A percentile compares a stretch with the other conserved stretches of the same genome.
These are phyloP conservation scores for Liodrosophila aerea DNA, from an alignment of 2,888 invertebrate species.

Conservation along the genomic window DNA sequence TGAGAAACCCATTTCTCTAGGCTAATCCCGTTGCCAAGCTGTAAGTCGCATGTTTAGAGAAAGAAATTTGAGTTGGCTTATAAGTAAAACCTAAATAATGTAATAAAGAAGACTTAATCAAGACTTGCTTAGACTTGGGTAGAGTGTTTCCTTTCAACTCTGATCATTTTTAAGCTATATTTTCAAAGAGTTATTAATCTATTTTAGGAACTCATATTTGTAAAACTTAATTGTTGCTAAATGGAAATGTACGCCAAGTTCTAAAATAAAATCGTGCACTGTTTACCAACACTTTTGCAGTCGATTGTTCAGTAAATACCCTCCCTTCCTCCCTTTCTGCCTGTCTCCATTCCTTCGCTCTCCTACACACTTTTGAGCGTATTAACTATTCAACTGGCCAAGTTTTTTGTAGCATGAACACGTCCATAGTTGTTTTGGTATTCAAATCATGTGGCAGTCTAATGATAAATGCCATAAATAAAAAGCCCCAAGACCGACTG, in stretches of 20 bases:
- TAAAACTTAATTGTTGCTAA: too few relatives aligned
- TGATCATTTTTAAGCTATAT: too few relatives aligned
- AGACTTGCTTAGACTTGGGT: too few relatives aligned
- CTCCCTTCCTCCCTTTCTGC: background rate
- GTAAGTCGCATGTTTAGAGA: background rate
- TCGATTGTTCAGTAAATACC: constrained; percentile 1
- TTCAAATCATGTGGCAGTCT: constrained; percentile 61
- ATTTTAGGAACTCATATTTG: too few relatives aligned
- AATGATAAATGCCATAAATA: constrained; percentile 59
- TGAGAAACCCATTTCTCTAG: constrained; percentile 12
- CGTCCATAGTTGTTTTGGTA: constrained; percentile 45
- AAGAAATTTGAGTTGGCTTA: too few relatives aligned
- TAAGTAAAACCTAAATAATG: too few relatives aligned
- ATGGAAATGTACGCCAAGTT: background rate
- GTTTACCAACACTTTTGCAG: background rate
- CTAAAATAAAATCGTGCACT: background rate
- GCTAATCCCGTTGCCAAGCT: background rate
- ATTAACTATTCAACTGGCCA: constrained; percentile 31
- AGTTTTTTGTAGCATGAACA: constrained; percentile 37
- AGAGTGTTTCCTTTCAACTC: too few relatives aligned
- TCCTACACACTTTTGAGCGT: background rate
- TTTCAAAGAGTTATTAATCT: too few relatives aligned
- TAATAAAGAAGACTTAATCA: too few relatives aligned
- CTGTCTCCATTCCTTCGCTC: too few relatives aligned
- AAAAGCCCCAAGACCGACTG: constrained; percentile 31